These are phyloP conservation scores for Erebia aethiops DNA, from an alignment of 2,888 invertebrate genomes.

Conservation along the genomic window DNA sequence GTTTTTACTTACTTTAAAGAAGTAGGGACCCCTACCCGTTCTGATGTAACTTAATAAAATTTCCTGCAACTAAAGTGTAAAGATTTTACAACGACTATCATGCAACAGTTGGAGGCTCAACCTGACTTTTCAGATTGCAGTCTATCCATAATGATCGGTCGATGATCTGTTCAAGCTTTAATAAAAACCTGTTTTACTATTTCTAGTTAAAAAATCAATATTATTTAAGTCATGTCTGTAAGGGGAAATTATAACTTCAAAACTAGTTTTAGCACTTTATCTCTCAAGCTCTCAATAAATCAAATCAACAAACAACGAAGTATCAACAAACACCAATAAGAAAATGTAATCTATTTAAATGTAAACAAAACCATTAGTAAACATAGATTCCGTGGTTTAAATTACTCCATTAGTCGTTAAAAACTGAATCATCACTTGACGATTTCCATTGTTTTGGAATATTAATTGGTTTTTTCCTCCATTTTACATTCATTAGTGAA, in stretches of 20 bases:
- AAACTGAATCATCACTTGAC: slow-evolving; percentile 29
- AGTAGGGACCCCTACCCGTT: too few relatives aligned
- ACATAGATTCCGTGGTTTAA: slow-evolving; percentile 14
- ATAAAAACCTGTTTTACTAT: background rate
- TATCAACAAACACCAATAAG: slow-evolving; percentile 4
- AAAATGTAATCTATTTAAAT: slow-evolving; percentile 9
- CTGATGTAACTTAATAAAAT: too few relatives aligned
- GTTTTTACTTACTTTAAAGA: background rate
- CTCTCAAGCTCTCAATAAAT: background rate
- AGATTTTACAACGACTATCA: too few relatives aligned
- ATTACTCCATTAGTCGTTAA: slow-evolving; percentile 25
- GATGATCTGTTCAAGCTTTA: too few relatives aligned
- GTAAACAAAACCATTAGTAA: slow-evolving; percentile 30
- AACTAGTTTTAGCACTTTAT: background rate
- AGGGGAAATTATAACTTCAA: background rate
- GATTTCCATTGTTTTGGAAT: slow-evolving; percentile 19
- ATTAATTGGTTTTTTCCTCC: slow-evolving; percentile 32
- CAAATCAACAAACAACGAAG: too few relatives aligned
- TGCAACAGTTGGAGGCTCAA: too few relatives aligned
- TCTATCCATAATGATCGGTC: too few relatives aligned
- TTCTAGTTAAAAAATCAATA: background rate
- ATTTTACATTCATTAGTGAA: slow-evolving; percentile 6
- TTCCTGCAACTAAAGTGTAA: too few relatives aligned
- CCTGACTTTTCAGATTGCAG: too few relatives aligned
- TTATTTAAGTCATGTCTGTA: too few relatives aligned